A percentile compares a stretch with the other conserved stretches of the same genome.
Conservation (phyloP, 2,797 vertebrate genomes). For the Clarias platycephalus region DNA sequence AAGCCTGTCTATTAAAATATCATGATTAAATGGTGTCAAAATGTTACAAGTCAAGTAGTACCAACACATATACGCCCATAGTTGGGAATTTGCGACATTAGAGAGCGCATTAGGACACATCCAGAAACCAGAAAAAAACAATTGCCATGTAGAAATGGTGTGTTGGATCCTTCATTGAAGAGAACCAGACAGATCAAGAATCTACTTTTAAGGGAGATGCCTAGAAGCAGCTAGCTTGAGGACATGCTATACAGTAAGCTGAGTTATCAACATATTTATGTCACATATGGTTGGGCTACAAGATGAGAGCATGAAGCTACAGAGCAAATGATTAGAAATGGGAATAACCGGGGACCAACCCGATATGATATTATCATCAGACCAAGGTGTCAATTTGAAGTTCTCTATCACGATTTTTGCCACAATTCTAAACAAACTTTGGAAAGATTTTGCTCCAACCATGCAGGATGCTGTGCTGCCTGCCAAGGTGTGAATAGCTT, state of each 20-base stretch:
- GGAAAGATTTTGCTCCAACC: too few relatives aligned
- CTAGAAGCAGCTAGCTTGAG: background rate
- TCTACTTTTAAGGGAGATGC: background rate
- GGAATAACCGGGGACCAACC: too few relatives aligned
- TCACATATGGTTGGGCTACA: background rate
- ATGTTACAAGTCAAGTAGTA: slow-evolving; percentile 10
- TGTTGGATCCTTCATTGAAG: background rate
- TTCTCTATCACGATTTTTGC: too few relatives aligned
- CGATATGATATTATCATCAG: too few relatives aligned
- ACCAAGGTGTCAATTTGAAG: too few relatives aligned
- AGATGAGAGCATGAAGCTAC: background rate
- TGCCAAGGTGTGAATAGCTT: too few relatives aligned
- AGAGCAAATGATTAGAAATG: background rate
- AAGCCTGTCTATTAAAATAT: slow-evolving; percentile 25
- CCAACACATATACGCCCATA: background rate
- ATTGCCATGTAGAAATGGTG: background rate
- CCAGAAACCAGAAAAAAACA: background rate
- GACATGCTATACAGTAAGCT: background rate
- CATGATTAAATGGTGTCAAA: slow-evolving; percentile 24
- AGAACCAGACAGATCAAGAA: background rate
- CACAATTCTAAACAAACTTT: too few relatives aligned
- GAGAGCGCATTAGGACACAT: background rate
- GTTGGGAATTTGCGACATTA: background rate
- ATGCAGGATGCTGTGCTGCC: too few relatives aligned
- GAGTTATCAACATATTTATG: background rate